Base-by-base conservation (phyloP, 1,140 invertebrate genomes). In the Sarcophaga bullata region DNA sequence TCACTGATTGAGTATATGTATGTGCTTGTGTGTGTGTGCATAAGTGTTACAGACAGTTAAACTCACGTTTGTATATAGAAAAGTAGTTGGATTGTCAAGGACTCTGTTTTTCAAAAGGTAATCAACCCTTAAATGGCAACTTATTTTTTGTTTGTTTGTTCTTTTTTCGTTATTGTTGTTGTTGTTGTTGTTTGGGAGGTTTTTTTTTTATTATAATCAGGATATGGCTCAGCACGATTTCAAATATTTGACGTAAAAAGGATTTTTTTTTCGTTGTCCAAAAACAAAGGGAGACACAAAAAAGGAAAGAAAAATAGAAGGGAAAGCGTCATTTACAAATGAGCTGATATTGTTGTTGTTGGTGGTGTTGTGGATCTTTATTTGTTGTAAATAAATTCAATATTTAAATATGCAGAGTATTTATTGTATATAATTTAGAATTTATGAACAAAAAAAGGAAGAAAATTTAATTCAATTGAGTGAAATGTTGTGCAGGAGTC, bases 61-160 rank as follows among this genome's bases (percentile, higher is more conserved):
- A 58, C 54, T 15, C 54, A 58, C 15, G 25, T 37, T 37, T 37
- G 25, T n/a, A 72, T 76, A 49, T 76, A 48, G 73, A 76, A 76
- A 76, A 76, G 25, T 37, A 37, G 25, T 37, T 48, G 48, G 47
- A 76, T 76, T 76, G 73, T 76, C 73, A 76, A 76, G 73, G 73
- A 49, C 73, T 76, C 48, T 47, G 62, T 19, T 19, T 37, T 37
- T 37, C 25, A 49, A 37, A 76, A 76, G 73, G 73, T 76, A 76
- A 76, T 76, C 73, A 76, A 76, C 73, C 73, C 73, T 47, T 76
- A 76, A 76, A 76, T 76, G 15, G 48, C 11, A 58, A 58, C 13
- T 15, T 58, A n/a, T 15, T 58, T 58, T 58, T 58, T 15, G 46
- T 15, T 76, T 48, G 8, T 13, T 73, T 46, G n/a, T n/a, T n/a